Conservation (phyloP, 2,113 vertebrate genomes). For the Campylomormyrus numenius region DNA sequence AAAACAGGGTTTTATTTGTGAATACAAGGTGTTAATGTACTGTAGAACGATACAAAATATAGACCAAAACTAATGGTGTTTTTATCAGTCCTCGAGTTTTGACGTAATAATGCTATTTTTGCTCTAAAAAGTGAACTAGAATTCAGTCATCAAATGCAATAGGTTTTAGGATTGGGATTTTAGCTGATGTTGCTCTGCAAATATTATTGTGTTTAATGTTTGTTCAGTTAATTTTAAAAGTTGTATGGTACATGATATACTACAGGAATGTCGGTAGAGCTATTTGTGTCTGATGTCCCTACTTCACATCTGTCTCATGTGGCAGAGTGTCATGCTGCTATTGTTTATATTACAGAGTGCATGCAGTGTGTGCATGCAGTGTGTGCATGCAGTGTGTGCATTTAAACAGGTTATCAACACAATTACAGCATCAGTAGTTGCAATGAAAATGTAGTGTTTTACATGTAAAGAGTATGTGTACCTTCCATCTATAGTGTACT, state of each 20-base stretch:
- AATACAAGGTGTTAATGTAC: background rate
- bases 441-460: background rate
- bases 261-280: background rate
- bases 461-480: background rate
- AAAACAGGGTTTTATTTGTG: background rate
- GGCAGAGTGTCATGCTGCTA: background rate
- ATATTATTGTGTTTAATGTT: background rate
- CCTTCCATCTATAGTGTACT: background rate
- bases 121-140: background rate
- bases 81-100: background rate
- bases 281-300: background rate
- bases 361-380: background rate
- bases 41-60: background rate
- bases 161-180: background rate
- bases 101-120: background rate
- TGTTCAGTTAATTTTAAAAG: background rate
- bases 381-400: background rate
- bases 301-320: background rate
- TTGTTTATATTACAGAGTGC: background rate
- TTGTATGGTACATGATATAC: background rate
- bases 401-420: background rate
- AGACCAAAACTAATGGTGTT: background rate
- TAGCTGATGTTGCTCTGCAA: background rate
- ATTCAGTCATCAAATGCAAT: background rate
- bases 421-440: background rate